These are phyloP conservation scores for Drosophila biarmipes DNA, from an alignment of 1,140 invertebrate species.

Conservation along the genomic window DNA sequence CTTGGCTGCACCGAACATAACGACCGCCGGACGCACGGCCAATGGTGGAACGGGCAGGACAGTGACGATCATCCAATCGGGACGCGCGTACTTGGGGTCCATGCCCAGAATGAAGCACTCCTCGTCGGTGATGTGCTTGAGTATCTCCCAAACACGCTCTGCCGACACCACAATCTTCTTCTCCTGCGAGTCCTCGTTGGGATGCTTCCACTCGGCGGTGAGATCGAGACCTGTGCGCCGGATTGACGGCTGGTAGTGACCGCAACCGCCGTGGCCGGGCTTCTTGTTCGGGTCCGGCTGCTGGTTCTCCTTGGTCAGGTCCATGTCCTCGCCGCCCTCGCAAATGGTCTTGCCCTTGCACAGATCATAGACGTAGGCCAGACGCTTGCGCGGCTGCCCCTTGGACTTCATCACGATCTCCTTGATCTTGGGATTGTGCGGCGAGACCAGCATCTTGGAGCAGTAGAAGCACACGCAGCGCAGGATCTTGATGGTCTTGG, in stretches of 20 bases:
- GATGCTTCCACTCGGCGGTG: slow-evolving; percentile 98
- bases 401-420: slow-evolving; percentile 98
- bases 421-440: slow-evolving; percentile 98
- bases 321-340: slow-evolving; percentile 99
- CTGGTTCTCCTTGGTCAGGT: slow-evolving; percentile 91
- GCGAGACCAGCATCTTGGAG: slow-evolving; percentile 96
- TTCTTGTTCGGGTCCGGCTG: slow-evolving; percentile 87
- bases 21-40: slow-evolving; percentile 96
- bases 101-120: slow-evolving; percentile 98
- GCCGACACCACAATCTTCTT: slow-evolving; percentile 97
- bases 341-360: slow-evolving; percentile 99
- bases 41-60: slow-evolving; percentile 98
- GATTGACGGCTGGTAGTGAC: slow-evolving; percentile 97
- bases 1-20: slow-evolving; percentile 99
- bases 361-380: slow-evolving; percentile 98
- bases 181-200: slow-evolving; percentile 99
- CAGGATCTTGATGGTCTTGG: slow-evolving; percentile 98
- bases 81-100: slow-evolving; percentile 97
- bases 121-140: slow-evolving; percentile 98
- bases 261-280: slow-evolving; percentile 97
- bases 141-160: slow-evolving; percentile 97
- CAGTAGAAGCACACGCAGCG: slow-evolving; percentile 99
- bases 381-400: slow-evolving; percentile 97
- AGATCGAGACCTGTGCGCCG: slow-evolving; percentile 95
- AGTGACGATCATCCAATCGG: slow-evolving; percentile 99